Percentiles rank a stretch among this genome's conserved stretches.
phyloP scores from a whole-genome alignment of 92 coral and sea anemone species.

The Epizoanthus ramosus region DNA sequence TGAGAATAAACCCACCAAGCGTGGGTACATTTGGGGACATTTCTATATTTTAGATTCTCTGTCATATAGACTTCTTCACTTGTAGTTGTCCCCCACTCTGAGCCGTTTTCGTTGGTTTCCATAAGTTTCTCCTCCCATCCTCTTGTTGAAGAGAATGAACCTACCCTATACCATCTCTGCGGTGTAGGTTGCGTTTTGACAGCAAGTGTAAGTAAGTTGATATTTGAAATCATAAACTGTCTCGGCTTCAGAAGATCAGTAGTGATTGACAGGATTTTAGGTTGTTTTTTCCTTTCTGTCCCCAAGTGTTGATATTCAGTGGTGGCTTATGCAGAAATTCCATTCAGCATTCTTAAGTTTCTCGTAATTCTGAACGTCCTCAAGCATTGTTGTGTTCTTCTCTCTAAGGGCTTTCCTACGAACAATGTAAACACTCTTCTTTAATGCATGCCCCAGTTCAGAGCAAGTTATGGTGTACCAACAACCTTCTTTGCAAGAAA shows the following conservation, averaged over 20 bases:
- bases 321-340: conserved; percentile 41
- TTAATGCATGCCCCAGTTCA: conserved; percentile 38
- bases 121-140: conserved; percentile 45
- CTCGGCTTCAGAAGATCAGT: conserved; percentile 46
- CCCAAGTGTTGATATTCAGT: conserved; percentile 42
- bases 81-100: conserved; percentile 48
- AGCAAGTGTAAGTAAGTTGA: conserved; percentile 23
- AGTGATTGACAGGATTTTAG: conserved; percentile 41
- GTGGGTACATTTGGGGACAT: too few species aligned
- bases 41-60: too few species aligned
- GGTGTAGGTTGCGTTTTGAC: conserved; percentile 6
- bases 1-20: too few species aligned
- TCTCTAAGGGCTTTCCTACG: conserved; percentile 53
- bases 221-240: conserved; percentile 31
- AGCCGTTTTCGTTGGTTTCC: conserved; percentile 37
- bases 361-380: conserved; percentile 41
- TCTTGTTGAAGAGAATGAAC: conserved; percentile 52
- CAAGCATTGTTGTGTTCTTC: conserved; percentile 36
- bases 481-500: conserved; percentile 40
- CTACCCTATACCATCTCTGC: conserved; percentile 26
- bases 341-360: conserved; percentile 53
- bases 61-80: conserved; percentile 29
- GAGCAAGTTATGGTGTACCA: conserved; percentile 40
- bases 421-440: conserved; percentile 39
- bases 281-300: conserved; percentile 28